Conservation (phyloP, 2,797 vertebrate genomes). For the Malurus splendens region DNA sequence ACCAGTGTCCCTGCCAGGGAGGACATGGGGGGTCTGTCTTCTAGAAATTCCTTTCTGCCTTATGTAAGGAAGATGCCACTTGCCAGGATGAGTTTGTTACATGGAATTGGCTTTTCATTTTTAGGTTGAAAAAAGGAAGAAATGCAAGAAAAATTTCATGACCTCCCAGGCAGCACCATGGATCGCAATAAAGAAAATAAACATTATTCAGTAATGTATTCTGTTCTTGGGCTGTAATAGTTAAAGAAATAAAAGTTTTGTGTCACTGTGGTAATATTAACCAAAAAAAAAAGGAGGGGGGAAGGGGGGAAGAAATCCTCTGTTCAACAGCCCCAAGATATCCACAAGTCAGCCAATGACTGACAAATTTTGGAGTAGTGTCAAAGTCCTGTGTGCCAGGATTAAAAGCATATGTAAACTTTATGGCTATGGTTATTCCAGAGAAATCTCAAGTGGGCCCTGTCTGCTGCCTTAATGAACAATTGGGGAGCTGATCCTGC, state of each 20-base stretch:
- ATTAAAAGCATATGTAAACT: conserved; percentile 53
- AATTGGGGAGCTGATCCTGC: conserved; percentile 9
- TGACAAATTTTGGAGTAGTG: conserved; percentile 26
- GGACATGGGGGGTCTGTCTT: background rate
- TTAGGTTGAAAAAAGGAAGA: background rate
- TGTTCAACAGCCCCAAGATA: conserved; percentile 7
- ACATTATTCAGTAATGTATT: background rate
- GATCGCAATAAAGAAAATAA: background rate
- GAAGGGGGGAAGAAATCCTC: background rate
- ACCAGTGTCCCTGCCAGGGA: background rate
- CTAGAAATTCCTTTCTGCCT: background rate
- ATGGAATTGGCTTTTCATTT: background rate
- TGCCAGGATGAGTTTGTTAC: background rate
- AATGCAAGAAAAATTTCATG: conserved; percentile 30
- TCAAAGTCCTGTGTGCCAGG: conserved; percentile 26
- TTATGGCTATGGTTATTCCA: conserved; percentile 15
- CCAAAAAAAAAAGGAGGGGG: background rate
- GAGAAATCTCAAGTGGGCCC: conserved; percentile 25
- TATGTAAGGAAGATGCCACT: background rate
- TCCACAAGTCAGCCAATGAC: conserved; percentile 18
- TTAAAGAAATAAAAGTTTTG: background rate
- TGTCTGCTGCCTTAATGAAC: conserved; percentile 46
- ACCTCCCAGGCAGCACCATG: background rate
- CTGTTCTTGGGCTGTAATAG: background rate
- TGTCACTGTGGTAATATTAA: background rate